These are phyloP conservation scores for Diaprepes abbreviatus DNA, from an alignment of 2,888 invertebrate species.

Conservation along the genomic window DNA sequence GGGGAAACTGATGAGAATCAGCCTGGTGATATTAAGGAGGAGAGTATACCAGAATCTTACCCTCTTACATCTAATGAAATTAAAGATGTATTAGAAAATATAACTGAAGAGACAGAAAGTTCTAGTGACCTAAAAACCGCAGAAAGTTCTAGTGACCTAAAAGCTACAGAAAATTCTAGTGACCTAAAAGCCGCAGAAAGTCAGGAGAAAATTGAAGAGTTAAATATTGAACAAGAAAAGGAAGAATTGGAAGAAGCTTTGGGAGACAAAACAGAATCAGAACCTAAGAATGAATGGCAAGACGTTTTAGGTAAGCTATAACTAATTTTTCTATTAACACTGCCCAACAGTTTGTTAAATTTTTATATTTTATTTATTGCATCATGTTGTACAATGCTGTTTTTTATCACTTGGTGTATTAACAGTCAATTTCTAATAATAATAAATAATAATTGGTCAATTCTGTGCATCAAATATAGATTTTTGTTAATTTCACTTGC, in stretches of 20 bases:
- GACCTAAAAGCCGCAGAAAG: constrained; percentile 23
- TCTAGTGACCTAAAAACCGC: constrained; percentile 26
- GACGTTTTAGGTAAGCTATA: constrained; percentile 56
- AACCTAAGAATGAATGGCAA: constrained; percentile 59
- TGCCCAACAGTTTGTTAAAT: no score
- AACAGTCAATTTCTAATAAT: no score
- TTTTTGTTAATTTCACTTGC: no score
- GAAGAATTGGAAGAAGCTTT: constrained; percentile 1
- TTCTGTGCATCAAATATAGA: no score
- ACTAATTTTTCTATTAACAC: no score
- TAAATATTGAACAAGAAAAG: no score
- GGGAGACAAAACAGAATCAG: neutral
- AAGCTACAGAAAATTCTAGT: constrained; percentile 19
- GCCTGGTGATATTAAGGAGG: neutral
- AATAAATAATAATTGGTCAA: no score
- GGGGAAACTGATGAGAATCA: neutral
- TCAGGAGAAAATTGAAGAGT: no score
- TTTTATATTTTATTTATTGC: no score
- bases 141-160: constrained; percentile 22
- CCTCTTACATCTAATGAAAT: neutral
- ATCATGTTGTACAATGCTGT: no score
- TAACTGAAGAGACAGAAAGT: constrained; percentile 40
- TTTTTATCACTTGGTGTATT: no score
- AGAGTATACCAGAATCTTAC: neutral
- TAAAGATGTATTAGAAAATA: constrained; percentile 5